Conservation (phyloP, 2,888 invertebrate genomes). For the Pyrrhosoma nymphula region DNA sequence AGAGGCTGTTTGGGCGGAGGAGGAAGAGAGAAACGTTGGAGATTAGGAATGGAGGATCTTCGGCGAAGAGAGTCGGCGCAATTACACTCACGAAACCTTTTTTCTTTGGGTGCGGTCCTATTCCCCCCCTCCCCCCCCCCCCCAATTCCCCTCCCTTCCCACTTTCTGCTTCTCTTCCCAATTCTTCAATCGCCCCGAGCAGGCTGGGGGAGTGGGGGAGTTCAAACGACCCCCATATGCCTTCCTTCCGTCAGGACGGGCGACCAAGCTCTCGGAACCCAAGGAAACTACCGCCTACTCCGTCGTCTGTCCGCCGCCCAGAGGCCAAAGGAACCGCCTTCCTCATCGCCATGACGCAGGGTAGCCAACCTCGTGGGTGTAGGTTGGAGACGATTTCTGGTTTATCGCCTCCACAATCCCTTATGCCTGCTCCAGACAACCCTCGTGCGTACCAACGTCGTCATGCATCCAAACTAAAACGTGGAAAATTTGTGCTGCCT, state of each 20-base stretch:
- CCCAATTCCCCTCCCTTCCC: too few species aligned
- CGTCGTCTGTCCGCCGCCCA: not conserved
- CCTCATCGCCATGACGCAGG: not conserved
- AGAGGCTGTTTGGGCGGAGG: not conserved
- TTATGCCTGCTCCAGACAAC: too few species aligned
- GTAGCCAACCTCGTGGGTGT: not conserved
- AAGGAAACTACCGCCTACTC: not conserved
- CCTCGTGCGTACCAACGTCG: too few species aligned
- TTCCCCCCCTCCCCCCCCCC: not conserved
- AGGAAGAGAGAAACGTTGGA: not conserved
- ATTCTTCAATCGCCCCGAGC: not conserved
- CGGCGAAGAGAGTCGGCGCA: slow-evolving; percentile 20
- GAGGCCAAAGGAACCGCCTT: not conserved
- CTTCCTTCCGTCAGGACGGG: not conserved
- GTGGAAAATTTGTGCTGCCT: too few species aligned
- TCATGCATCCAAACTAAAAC: too few species aligned
- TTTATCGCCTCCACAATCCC: too few species aligned
- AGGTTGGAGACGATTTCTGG: not conserved
- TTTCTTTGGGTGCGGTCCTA: slow-evolving; percentile 20
- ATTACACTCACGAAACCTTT: slow-evolving; percentile 57
- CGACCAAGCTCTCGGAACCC: not conserved
- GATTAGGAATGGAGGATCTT: slow-evolving; percentile 27
- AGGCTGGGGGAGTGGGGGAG: not conserved
- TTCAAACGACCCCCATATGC: not conserved
- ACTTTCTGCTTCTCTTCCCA: too few species aligned